Conservation (phyloP, 2,797 vertebrate species). For the Mycteria americana region DNA sequence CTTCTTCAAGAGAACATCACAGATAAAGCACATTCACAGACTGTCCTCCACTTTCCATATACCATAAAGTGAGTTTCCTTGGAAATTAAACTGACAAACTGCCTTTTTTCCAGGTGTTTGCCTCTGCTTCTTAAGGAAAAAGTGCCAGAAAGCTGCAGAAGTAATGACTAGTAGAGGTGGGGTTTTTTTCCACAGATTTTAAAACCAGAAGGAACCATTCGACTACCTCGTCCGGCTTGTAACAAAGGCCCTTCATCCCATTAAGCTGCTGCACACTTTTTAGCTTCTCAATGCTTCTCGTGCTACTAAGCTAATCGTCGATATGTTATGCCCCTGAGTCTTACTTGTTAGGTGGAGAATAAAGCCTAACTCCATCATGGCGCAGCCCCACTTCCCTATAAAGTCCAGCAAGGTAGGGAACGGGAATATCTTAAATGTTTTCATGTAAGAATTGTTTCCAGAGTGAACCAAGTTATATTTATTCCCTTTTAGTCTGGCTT, state of each 20-base stretch:
- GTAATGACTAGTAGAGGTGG: neutral
- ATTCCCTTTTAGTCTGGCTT: neutral
- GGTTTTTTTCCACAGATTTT: accelerated
- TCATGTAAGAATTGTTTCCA: neutral
- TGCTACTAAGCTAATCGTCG: neutral
- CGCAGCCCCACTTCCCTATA: neutral
- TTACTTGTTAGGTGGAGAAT: neutral
- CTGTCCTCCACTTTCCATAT: neutral
- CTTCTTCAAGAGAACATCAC: neutral
- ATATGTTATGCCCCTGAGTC: accelerated
- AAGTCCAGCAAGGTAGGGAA: neutral
- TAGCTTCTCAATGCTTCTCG: neutral
- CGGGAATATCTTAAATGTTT: neutral
- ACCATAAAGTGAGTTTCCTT: neutral
- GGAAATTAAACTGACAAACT: neutral
- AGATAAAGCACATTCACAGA: neutral
- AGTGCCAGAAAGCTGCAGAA: neutral
- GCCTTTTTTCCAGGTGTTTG: neutral
- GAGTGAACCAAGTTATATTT: neutral
- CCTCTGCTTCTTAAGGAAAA: neutral
- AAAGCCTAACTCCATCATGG: neutral
- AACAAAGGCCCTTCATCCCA: neutral
- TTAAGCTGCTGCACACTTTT: neutral
- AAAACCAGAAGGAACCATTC: neutral
- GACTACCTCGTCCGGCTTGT: neutral